Conservation (phyloP, 1,140 invertebrate species). For the Brachionus manjavacas region DNA sequence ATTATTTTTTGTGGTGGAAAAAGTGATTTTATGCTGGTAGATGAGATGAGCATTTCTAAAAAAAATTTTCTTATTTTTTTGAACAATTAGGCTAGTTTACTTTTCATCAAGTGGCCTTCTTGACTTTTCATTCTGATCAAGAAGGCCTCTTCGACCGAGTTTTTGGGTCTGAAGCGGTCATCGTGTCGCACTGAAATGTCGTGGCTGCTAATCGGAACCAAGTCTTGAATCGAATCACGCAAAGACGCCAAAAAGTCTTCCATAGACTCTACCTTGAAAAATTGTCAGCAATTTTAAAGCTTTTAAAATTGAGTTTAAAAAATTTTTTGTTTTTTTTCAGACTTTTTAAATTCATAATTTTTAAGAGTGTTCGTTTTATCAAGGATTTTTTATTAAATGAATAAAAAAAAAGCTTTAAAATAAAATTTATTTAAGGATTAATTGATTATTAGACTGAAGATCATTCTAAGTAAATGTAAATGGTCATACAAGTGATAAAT, state of each 20-base stretch:
- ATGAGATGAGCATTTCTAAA: background rate
- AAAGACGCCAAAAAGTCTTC: background rate
- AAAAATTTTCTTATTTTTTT: background rate
- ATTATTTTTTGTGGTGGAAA: background rate
- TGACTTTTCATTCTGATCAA: background rate
- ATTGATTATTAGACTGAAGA: no score
- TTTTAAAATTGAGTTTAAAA: background rate
- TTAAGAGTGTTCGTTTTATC: no score
- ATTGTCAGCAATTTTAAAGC: background rate
- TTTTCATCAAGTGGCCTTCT: background rate
- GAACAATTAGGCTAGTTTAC: background rate
- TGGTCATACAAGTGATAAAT: no score
- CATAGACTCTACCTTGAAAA: background rate
- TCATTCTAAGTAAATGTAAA: no score
- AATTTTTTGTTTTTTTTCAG: background rate
- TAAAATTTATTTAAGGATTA: no score
- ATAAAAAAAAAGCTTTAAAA: no score
- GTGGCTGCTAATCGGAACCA: background rate
- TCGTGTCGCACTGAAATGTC: background rate
- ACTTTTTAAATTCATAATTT: no score
- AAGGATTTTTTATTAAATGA: no score
- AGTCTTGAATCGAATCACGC: background rate
- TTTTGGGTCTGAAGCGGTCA: background rate
- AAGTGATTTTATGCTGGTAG: background rate
- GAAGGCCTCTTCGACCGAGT: background rate